phyloP scores from a whole-genome alignment of 92 coral and sea anemone genomes.

The Phymanthus crucifer region DNA sequence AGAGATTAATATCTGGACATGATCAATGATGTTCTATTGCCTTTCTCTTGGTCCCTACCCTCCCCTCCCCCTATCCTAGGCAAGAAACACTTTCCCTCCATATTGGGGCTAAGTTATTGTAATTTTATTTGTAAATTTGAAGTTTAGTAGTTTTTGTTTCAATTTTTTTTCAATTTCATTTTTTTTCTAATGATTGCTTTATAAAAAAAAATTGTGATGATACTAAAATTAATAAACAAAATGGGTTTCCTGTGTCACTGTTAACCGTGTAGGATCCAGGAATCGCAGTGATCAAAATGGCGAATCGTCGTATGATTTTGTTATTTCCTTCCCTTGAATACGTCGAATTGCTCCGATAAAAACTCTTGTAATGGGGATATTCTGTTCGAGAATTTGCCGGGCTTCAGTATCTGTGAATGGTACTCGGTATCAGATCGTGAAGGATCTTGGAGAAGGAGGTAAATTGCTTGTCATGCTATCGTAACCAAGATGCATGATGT shows the following conservation, averaged over 20 bases:
- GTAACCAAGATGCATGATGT: neutral
- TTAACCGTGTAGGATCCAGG: neutral
- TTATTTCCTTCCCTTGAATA: neutral
- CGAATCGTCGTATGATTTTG: neutral
- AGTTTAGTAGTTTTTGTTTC: too few relatives aligned
- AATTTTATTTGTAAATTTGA: too few relatives aligned
- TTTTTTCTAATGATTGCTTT: neutral
- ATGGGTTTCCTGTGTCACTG: constrained; percentile 3
- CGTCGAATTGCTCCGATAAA: neutral
- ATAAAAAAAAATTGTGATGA: neutral
- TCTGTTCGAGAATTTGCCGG: constrained; percentile 56
- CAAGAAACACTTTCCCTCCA: too few relatives aligned
- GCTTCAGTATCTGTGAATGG: constrained; percentile 86
- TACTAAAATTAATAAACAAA: neutral
- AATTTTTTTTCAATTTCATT: too few relatives aligned
- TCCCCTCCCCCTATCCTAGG: too few relatives aligned
- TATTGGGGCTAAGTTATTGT: too few relatives aligned
- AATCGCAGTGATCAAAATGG: neutral
- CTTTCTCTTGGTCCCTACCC: neutral
- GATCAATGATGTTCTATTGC: neutral
- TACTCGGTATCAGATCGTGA: constrained; percentile 75
- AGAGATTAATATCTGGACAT: neutral
- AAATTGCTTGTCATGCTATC: neutral
- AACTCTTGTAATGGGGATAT: constrained; percentile 49
- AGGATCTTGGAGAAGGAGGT: constrained; percentile 99